Evolutionary conservation across 2,888 invertebrate genomes (phyloP).

Genomic region (Napeogenes inachia): DNA sequence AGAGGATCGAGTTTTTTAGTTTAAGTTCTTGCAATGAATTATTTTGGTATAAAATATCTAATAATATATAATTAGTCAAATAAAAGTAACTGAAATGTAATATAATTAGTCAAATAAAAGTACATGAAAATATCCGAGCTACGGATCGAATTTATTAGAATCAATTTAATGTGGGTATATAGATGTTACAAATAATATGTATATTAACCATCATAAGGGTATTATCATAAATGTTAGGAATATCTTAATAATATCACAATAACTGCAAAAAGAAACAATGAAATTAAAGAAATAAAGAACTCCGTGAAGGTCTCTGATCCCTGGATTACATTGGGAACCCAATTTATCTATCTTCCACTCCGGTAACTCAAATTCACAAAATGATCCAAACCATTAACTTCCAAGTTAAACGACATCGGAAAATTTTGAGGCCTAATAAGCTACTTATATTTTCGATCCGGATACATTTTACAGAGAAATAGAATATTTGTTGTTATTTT

Average conservation of each 20-base stretch:
- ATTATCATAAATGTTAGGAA: neutral
- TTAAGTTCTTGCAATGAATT: no score
- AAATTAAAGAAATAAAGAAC: constrained; percentile 28
- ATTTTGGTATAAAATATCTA: no score
- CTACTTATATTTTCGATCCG: neutral
- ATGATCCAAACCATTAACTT: constrained; percentile 67
- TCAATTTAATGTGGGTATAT: neutral
- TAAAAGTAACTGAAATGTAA: no score
- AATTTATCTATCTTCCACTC: constrained; percentile 68
- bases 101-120: no score
- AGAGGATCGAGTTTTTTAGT: no score
- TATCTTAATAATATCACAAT: neutral
- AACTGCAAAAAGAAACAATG: neutral
- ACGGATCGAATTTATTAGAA: no score
- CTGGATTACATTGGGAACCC: constrained; percentile 42
- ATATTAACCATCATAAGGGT: neutral
- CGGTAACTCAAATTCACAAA: constrained; percentile 59
- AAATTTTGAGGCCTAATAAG: constrained; percentile 33
- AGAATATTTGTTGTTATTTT: neutral
- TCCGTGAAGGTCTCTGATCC: constrained; percentile 36
- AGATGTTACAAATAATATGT: neutral
- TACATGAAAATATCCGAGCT: no score
- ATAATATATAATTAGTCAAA: no score
- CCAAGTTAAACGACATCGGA: constrained; percentile 44
- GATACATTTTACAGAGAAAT: neutral